Base-by-base conservation (phyloP, 2,797 vertebrate species). In the Tolypeutes matacus region DNA sequence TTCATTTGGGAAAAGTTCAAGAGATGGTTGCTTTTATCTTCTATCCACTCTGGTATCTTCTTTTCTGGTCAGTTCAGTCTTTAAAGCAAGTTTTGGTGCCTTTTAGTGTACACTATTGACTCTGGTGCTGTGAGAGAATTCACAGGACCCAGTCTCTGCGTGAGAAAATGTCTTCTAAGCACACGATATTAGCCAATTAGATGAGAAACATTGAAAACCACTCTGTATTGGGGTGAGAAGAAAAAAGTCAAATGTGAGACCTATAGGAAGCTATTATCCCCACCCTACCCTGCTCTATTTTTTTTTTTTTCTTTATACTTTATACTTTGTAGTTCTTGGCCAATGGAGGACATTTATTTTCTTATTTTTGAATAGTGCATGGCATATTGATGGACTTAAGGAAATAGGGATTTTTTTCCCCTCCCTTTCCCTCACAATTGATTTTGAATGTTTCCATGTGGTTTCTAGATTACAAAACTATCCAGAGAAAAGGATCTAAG, bases 61-160 rank as follows among this genome's bases (percentile, higher is more conserved):
- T 8, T 42, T 80, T 34, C 29, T 80, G 5, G 27, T 17, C 13
- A 7, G 15, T 49, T 53, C 25, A 4, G 34, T 89, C 69, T 92
- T 86, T 72, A 42, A 76, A 51, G 7, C 20, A 92, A 76, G 17
- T 27, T 80, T 81, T 11, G 29, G 6, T 62, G 46, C 23, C 17
- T 13, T 36, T 49, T 91, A 76, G 21, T 81, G 58, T 39, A 88
- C 29, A 62, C 29, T 53, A 4, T 31, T 21, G 72, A 18, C 86
- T 85, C 95, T 95, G 90, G 27, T 49, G 29, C 70, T 73, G 58
- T 90, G 94, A 97, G 80, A 51, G 84, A 96, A 67, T 91, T 89
- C 56, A 49, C 4, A 62, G 36, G 51, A 23, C 42, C 92, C 0
- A 0, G 18, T 94, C 92, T 85, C 56, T 86, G 89, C 86, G 72